phyloP scores from a whole-genome alignment of 2,113 vertebrate genomes.

The Laterallus jamaicensis region DNA sequence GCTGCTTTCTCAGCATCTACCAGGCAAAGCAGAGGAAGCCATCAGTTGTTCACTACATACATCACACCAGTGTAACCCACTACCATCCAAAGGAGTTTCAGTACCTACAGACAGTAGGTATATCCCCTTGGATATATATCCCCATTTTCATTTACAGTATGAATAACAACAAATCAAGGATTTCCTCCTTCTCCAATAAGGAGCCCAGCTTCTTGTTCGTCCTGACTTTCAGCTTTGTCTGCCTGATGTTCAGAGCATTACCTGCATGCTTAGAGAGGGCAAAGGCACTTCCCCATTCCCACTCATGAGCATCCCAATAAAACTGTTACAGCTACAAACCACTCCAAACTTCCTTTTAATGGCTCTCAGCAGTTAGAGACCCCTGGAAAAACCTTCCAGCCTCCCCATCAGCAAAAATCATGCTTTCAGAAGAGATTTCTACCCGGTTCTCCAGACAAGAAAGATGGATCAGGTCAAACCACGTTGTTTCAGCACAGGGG shows the following conservation, averaged over 20 bases:
- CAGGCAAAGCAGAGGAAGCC: neutral
- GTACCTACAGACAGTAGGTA: rapidly evolving
- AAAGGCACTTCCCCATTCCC: neutral
- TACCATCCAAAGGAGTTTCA: neutral
- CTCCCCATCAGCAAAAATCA: neutral
- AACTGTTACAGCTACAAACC: neutral
- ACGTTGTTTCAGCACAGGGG: neutral
- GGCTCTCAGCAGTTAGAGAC: neutral
- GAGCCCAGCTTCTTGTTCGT: neutral
- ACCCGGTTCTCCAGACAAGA: neutral
- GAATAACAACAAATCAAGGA: neutral
- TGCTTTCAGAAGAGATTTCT: neutral
- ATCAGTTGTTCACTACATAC: neutral
- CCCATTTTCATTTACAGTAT: neutral
- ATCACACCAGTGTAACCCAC: rapidly evolving
- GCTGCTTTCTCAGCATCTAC: neutral
- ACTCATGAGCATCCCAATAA: neutral
- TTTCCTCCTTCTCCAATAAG: neutral
- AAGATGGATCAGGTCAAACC: neutral
- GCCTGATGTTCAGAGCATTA: neutral
- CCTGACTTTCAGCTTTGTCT: neutral
- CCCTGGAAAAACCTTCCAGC: neutral
- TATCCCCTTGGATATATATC: neutral
- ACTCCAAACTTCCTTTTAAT: neutral
- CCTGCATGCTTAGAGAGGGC: neutral